These are phyloP conservation scores for Entomobrya multifasciata DNA, from an alignment of 2,888 invertebrate species.

Conservation along the genomic window DNA sequence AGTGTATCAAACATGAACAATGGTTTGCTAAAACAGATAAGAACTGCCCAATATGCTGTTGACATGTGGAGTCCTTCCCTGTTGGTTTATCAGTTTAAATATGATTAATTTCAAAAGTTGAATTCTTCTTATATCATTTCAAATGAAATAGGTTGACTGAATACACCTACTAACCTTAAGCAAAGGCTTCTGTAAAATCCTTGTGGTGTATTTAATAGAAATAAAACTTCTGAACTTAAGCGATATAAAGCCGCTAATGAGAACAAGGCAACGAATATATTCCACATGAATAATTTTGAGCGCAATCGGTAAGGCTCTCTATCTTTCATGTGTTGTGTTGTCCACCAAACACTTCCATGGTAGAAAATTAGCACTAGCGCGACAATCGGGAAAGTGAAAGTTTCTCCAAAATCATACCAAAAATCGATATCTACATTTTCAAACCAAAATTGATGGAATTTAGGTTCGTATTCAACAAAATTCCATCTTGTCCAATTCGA, in stretches of 20 bases:
- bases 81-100: not conserved
- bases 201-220: not conserved
- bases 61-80: slow-evolving; percentile 58
- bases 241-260: slow-evolving; percentile 35
- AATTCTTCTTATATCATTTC: not conserved
- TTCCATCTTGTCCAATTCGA: slow-evolving; percentile 54
- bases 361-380: not conserved
- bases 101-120: too few relatives aligned
- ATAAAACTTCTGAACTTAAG: not conserved
- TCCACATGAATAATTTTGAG: slow-evolving; percentile 35
- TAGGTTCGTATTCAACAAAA: not conserved
- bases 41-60: slow-evolving; percentile 33
- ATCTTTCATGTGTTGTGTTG: slow-evolving; percentile 36
- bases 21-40: slow-evolving; percentile 18
- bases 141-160: too few relatives aligned
- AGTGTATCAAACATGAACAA: slow-evolving; percentile 35
- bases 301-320: slow-evolving; percentile 42
- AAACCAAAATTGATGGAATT: slow-evolving; percentile 67
- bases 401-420: slow-evolving; percentile 51
- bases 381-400: not conserved
- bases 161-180: slow-evolving; percentile 47
- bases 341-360: not conserved
- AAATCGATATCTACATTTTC: slow-evolving; percentile 50
- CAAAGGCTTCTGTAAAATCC: slow-evolving; percentile 63
- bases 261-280: slow-evolving; percentile 31